Conservation (phyloP, 2,888 invertebrate species). For the Argyresthia goedartella region DNA sequence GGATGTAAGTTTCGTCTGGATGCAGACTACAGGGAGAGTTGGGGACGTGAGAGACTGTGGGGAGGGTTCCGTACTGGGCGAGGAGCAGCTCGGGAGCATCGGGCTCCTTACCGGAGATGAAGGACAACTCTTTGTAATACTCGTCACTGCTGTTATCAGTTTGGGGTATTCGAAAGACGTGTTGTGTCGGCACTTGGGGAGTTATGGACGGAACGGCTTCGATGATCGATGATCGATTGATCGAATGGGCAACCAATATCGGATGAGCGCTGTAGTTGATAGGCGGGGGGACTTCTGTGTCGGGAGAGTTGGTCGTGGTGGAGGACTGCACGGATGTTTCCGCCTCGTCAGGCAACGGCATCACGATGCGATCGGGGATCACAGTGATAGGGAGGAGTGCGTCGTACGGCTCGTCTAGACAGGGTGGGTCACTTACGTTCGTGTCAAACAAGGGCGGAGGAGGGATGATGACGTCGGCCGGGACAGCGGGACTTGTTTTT, state of each 20-base stretch:
- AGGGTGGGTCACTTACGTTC: constrained; percentile 53
- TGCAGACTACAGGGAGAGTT: constrained; percentile 59
- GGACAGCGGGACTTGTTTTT: constrained; percentile 46
- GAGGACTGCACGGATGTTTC: constrained; percentile 63
- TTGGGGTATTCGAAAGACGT: constrained; percentile 40
- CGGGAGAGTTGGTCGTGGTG: constrained; percentile 50
- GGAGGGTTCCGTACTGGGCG: constrained; percentile 54
- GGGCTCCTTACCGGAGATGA: constrained; percentile 45
- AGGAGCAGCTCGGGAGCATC: constrained; percentile 52
- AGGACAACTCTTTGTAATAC: constrained; percentile 40
- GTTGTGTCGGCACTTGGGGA: constrained; percentile 46
- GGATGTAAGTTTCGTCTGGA: constrained; percentile 46
- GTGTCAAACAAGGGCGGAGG: constrained; percentile 63
- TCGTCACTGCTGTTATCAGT: constrained; percentile 26
- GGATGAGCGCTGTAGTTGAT: constrained; percentile 60
- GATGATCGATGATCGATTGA: background rate
- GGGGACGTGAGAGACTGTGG: constrained; percentile 58
- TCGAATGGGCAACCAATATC: constrained; percentile 15
- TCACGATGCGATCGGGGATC: constrained; percentile 46
- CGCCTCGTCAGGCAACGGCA: constrained; percentile 48
- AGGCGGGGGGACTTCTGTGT: constrained; percentile 53
- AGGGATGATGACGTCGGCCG: constrained; percentile 59
- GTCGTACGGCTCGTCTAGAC: too few species aligned
- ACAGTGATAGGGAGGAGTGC: constrained; percentile 46
- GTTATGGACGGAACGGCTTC: constrained; percentile 25